phyloP scores from a whole-genome alignment of 2,113 vertebrate genomes.

The Malurus alboscapulatus region DNA sequence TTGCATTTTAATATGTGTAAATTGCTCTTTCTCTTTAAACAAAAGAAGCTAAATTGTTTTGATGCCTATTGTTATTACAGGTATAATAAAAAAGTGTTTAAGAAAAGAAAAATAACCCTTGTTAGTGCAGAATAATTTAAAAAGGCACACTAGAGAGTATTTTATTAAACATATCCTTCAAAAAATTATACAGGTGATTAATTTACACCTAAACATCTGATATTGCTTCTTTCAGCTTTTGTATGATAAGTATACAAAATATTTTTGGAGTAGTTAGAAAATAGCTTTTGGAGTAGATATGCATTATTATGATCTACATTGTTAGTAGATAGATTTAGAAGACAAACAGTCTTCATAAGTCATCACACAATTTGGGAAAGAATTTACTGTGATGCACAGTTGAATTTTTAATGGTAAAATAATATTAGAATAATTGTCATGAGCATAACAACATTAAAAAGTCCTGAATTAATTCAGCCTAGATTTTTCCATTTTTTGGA shows the following conservation, averaged over 20 bases:
- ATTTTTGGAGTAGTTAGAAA: background rate
- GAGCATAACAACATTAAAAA: background rate
- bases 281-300: background rate
- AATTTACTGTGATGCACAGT: background rate
- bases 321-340: background rate
- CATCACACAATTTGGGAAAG: background rate
- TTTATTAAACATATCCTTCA: background rate
- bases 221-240: background rate
- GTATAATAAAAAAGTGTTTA: background rate
- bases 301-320: background rate
- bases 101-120: background rate
- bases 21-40: background rate
- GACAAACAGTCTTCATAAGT: background rate
- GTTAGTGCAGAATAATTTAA: background rate
- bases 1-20: background rate
- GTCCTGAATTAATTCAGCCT: background rate
- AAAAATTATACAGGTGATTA: background rate
- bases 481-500: background rate
- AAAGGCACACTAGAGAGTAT: background rate
- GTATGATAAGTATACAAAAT: background rate
- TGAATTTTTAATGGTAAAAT: background rate
- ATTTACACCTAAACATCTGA: background rate
- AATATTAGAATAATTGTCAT: background rate
- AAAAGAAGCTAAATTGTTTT: background rate
- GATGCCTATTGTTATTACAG: background rate